Evolutionary conservation across 1,140 invertebrate species (phyloP), one percentile per base, ranked within the genome.

Genomic region (Chlorops oryzae): DNA sequence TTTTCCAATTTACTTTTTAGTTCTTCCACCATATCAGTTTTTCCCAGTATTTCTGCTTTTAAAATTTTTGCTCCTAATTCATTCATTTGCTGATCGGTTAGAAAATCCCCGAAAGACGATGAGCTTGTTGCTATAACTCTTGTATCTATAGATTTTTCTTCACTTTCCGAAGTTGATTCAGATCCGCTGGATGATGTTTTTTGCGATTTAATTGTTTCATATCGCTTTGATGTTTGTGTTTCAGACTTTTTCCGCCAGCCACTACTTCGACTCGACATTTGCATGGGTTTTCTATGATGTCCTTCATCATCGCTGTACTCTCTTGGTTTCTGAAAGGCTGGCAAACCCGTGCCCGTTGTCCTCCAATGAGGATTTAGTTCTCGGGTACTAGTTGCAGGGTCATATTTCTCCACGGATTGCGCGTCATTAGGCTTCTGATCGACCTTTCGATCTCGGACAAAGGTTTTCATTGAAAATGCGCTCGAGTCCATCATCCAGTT

Each of bases 351-450:
- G 10, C 92, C 92, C 49, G 88, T 89, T 74, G 87, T 77, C 78
- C 90, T 92, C 90, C 91, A 95, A 70, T 92, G 90, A 2, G 90
- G 92, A 79, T 97, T 97, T 39, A 94, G 73, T 76, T 96, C 92
- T 61, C 81, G 76, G 3, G 63, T 69, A 63, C 83, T 85, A 54
- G 83, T 84, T 3, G 84, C 82, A 32, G 85, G 84, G 78, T 90
- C 77, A 58, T 83, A 81, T 13, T 76, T 74, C 53, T 80, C 77
- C 43, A 78, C 76, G 54, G 77, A 69, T 58, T 81, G 78, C 47
- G 77, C 74, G 58, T 65, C 59, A 25, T 66, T 70, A 32, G 54
- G 59, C 52, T 74, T 75, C 37, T 64, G 59, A 43, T 74, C 72
- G 40, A 63, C 70, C 57, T 67, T 78, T 47, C 65, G 62, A 39